Evolutionary conservation across 2,888 invertebrate genomes (phyloP).

Genomic region (Calameuta filiformis): DNA sequence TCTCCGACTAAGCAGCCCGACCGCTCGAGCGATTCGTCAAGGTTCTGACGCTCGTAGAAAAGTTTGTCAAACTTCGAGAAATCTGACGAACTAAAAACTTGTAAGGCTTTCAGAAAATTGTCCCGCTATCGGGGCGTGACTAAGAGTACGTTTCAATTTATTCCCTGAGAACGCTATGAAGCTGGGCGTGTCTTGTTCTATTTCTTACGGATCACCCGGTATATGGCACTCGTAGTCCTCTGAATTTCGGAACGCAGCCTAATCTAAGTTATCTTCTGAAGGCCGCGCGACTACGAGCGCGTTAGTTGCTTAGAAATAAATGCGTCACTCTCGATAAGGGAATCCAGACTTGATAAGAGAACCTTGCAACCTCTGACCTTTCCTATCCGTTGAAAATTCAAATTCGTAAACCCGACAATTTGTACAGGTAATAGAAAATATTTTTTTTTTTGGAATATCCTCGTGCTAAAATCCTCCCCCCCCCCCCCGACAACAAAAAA

Average conservation of each 20-base stretch:
- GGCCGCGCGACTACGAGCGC: too few relatives aligned
- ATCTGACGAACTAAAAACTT: background rate
- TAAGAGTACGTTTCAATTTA: too few relatives aligned
- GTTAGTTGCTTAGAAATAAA: slow-evolving; percentile 14
- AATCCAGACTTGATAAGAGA: background rate
- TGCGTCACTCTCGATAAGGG: slow-evolving; percentile 11
- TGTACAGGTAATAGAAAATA: too few relatives aligned
- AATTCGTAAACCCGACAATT: background rate
- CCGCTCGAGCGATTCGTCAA: background rate
- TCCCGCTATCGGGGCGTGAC: background rate
- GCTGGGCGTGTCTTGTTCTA: too few relatives aligned
- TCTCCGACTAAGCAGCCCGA: too few relatives aligned
- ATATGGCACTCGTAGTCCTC: too few relatives aligned
- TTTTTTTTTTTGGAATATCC: too few relatives aligned
- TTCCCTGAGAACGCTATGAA: too few relatives aligned
- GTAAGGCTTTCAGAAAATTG: background rate
- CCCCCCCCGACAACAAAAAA: too few relatives aligned
- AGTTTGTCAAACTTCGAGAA: background rate
- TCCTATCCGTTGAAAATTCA: background rate
- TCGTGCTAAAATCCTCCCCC: too few relatives aligned
- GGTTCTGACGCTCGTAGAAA: background rate
- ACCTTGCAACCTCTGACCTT: background rate
- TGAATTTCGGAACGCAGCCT: background rate
- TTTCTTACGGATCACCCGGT: too few relatives aligned
- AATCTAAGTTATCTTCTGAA: background rate